Evolutionary conservation across 64 coral and sea anemone genomes (phyloP), one percentile per base, ranked within the genome.

Genomic region (Porites lutea): DNA sequence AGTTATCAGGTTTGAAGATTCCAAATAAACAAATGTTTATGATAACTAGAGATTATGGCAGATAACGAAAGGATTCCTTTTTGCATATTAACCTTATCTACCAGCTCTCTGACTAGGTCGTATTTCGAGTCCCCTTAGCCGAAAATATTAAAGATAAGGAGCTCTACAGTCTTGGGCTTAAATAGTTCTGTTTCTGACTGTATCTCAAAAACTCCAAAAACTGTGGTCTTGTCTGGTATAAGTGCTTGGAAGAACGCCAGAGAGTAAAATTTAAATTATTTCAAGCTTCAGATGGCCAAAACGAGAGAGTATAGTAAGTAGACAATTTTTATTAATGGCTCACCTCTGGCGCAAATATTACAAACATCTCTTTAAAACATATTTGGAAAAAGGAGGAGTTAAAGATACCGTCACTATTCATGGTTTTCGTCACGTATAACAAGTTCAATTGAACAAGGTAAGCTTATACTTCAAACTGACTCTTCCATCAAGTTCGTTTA

Each of bases 51-150:
- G 10, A 51, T 48, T 13, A 19, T 84, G 81, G 19, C 22, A 67
- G 81, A 84, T 84, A 84, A 84, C 19, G 45, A 22, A 3, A 3
- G 23, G 44, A 51, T 50, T 84, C 61, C 68, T 61, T 84, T 84
- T 52, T 68, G 46, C 46, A 84, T 69, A 84, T 68, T 48, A 20
- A 19, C 46, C 81, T 84, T 84, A 84, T 84, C 81, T 50, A 10
- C 3, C 13, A 21, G 2, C 15, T 18, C 48, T 63, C 59, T 51
- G 81, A 4, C 81, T 51, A 76, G 73, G 46, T 52, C 14, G n/a
- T 68, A 52, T 65, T 51, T 64, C 46, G 16, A 69, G 11, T 9
- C 51, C 8, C 51, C 47, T 76, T 45, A 0, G 18, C 63, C 48
- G 44, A 16, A 67, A 63, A 52, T 49, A 84, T 63, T 37, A 37